Evolutionary conservation across 2,888 invertebrate species (phyloP).

Genomic region (Apamea monoglypha): DNA sequence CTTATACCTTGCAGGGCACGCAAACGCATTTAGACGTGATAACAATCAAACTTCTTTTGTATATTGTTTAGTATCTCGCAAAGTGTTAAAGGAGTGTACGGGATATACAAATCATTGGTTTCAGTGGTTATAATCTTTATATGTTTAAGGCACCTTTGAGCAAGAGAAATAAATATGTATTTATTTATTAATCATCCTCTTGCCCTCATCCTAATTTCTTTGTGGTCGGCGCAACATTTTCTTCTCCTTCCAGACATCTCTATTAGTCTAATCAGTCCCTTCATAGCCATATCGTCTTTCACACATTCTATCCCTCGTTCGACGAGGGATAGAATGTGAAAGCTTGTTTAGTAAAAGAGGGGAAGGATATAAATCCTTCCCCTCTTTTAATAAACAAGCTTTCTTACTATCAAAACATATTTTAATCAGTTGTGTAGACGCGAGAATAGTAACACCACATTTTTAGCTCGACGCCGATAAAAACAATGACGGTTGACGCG

Average conservation of each 20-base stretch:
- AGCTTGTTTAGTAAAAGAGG: too few relatives aligned
- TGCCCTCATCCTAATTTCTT: background rate
- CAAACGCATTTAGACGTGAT: too few relatives aligned
- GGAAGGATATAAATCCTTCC: too few relatives aligned
- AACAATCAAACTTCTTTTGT: too few relatives aligned
- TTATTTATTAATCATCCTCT: background rate
- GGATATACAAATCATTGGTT: too few relatives aligned
- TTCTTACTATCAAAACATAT: background rate
- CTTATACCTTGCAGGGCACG: background rate
- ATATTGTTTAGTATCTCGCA: too few relatives aligned
- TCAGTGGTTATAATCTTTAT: too few relatives aligned
- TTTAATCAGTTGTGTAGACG: conserved; percentile 2
- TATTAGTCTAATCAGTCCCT: background rate
- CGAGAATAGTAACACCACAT: conserved; percentile 22
- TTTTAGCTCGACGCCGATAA: conserved; percentile 37
- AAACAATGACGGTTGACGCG: conserved; percentile 39
- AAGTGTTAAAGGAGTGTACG: too few relatives aligned
- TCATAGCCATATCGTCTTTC: background rate
- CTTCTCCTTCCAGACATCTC: background rate
- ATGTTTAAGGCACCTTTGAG: too few relatives aligned
- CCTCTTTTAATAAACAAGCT: background rate
- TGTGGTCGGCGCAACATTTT: background rate
- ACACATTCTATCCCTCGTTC: background rate
- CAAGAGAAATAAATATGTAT: too few relatives aligned
- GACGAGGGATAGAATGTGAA: too few relatives aligned